Percentiles rank a stretch among this genome's conserved stretches.
Evolutionary conservation across 2,113 vertebrate genomes (phyloP).

Genomic region (Oryzias melastigma): DNA sequence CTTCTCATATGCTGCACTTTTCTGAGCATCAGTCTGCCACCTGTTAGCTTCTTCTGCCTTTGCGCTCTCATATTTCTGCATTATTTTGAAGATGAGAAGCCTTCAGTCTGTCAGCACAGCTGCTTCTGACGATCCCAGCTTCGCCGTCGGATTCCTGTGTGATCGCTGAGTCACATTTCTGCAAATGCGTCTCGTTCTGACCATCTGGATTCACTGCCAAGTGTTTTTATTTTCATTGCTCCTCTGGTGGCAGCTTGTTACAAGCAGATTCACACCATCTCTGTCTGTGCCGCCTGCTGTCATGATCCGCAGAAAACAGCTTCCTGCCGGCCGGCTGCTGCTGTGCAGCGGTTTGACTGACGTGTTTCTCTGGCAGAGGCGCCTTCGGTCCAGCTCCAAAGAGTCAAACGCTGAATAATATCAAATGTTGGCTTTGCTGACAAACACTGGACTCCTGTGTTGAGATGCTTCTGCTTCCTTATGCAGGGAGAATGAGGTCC

Average conservation of each 20-base stretch:
- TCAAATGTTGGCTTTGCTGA: slow-evolving; percentile 4
- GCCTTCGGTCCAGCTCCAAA: background rate
- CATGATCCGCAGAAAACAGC: slow-evolving; percentile 21
- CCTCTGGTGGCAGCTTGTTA: slow-evolving; percentile 30
- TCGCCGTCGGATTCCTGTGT: background rate
- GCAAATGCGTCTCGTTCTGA: slow-evolving; percentile 14
- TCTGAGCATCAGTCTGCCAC: background rate
- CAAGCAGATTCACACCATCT: slow-evolving; percentile 21
- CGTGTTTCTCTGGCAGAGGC: background rate
- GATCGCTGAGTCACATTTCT: background rate
- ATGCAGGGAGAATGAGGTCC: slow-evolving; percentile 95
- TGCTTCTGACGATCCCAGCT: background rate
- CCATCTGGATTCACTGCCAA: slow-evolving; percentile 28
- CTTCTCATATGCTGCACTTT: background rate
- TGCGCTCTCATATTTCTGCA: background rate
- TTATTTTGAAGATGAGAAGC: background rate
- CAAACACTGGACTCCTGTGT: background rate
- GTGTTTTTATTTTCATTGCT: slow-evolving; percentile 29
- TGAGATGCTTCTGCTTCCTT: slow-evolving; percentile 30
- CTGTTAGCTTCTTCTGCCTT: slow-evolving; percentile 7
- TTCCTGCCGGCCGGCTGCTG: slow-evolving; percentile 8
- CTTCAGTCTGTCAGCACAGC: background rate
- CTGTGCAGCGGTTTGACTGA: background rate
- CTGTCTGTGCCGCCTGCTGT: slow-evolving; percentile 9
- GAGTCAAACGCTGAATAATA: background rate